These are phyloP conservation scores for Drosophila suzukii DNA, from an alignment of 1,140 invertebrate genomes.

Conservation along the genomic window DNA sequence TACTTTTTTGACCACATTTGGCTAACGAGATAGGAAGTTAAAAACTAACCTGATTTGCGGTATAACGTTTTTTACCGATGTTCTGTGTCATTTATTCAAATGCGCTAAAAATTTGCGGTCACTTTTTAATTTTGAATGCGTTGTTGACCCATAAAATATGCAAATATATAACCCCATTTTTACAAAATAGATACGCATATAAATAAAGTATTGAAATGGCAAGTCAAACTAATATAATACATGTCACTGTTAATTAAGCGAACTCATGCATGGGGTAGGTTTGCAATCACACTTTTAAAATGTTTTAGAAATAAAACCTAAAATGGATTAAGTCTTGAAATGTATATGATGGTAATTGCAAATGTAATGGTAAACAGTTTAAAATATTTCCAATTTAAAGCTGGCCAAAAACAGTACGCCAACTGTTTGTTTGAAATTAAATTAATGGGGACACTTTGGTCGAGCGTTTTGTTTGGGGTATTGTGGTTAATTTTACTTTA, in stretches of 20 bases:
- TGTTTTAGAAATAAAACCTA: no score
- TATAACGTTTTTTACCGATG: conserved; percentile 60
- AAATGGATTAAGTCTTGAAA: no score
- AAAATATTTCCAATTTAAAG: background rate
- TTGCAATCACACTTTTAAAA: no score
- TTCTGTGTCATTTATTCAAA: conserved; percentile 73
- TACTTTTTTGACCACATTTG: no score
- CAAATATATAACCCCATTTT: conserved; percentile 52
- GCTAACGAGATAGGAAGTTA: background rate
- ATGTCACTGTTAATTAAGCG: background rate
- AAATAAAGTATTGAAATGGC: conserved; percentile 3
- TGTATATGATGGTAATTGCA: no score
- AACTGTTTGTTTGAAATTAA: conserved; percentile 10
- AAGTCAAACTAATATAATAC: background rate
- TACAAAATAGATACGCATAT: conserved; percentile 20
- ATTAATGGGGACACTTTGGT: conserved; percentile 24
- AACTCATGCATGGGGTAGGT: background rate
- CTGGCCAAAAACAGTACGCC: conserved; percentile 4
- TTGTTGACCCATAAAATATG: conserved; percentile 60
- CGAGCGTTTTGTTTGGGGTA: conserved; percentile 55
- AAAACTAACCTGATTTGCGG: conserved; percentile 68
- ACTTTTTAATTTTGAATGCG: conserved; percentile 28
- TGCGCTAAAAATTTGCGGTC: conserved; percentile 65
- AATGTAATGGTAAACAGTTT: background rate
- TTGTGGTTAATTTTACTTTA: conserved; percentile 79